A percentile compares a stretch with the other conserved stretches of the same genome.
phyloP scores from a whole-genome alignment of 2,888 invertebrate species.

The Drosophila sordidapex region DNA sequence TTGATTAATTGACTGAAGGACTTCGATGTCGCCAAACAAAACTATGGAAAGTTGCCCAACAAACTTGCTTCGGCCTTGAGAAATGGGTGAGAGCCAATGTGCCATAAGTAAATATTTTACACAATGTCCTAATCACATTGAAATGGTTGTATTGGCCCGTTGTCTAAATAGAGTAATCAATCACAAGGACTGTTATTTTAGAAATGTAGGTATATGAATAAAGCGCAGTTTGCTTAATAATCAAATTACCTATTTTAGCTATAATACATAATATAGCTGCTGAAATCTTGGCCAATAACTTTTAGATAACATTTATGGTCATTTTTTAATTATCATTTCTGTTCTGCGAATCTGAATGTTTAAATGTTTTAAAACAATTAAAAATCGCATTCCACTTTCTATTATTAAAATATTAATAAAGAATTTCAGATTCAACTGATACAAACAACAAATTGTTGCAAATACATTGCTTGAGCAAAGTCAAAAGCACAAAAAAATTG shows the following conservation, averaged over 20 bases:
- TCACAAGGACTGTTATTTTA: constrained; percentile 32
- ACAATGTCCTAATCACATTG: constrained; percentile 59
- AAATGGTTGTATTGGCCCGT: constrained; percentile 58
- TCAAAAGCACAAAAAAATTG: not conserved
- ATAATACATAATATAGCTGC: constrained; percentile 3
- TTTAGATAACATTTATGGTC: not conserved
- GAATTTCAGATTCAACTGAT: no score
- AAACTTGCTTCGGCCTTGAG: constrained; percentile 4
- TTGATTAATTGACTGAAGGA: constrained; percentile 17
- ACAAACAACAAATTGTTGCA: not conserved
- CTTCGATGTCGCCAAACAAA: constrained; percentile 2
- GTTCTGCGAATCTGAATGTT: not conserved
- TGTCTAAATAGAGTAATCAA: constrained; percentile 34
- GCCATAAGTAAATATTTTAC: constrained; percentile 64
- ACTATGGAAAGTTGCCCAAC: constrained; percentile 25
- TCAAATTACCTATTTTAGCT: constrained; percentile 5
- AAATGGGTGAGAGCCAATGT: constrained; percentile 41
- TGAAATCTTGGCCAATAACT: not conserved
- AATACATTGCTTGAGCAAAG: not conserved
- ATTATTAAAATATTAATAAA: not conserved
- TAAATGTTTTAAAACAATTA: no score
- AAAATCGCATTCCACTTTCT: not conserved
- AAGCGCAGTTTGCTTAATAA: constrained; percentile 17
- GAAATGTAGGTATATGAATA: constrained; percentile 6
- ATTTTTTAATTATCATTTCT: not conserved